A percentile compares a stretch with the other conserved stretches of the same genome.
These are phyloP conservation scores for Stenopsyche tienmushanensis DNA, from an alignment of 1,140 invertebrate species.

Conservation along the genomic window DNA sequence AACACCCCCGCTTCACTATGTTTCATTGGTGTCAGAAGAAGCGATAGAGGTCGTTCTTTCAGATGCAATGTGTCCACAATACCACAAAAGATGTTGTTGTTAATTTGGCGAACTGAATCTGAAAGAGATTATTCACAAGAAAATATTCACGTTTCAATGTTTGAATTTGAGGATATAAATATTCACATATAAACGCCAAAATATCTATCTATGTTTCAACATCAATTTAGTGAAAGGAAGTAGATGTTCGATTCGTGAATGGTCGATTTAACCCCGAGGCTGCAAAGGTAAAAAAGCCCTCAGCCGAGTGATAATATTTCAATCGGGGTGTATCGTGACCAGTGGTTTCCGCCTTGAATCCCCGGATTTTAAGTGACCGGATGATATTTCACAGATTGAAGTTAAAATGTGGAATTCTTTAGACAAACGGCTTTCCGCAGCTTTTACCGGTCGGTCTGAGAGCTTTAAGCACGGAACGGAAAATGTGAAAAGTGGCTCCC, in stretches of 20 bases:
- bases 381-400: conserved; percentile 35
- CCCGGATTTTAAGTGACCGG: conserved; percentile 39
- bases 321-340: conserved; percentile 11
- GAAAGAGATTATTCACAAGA: no score
- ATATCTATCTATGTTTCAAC: no score
- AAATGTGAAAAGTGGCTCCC: conserved; percentile 21
- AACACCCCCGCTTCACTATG: no score
- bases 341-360: conserved; percentile 14
- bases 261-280: background rate
- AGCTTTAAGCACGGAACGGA: conserved; percentile 35
- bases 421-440: conserved; percentile 38
- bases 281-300: background rate
- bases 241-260: background rate
- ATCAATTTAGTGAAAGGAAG: no score
- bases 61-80: no score
- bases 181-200: no score
- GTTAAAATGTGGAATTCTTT: conserved; percentile 2
- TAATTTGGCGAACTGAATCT: no score
- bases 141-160: no score
- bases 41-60: no score
- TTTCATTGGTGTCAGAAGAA: no score
- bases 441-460: conserved; percentile 39
- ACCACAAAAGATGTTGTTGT: no score
- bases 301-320: background rate
- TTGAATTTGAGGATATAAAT: no score